Percentiles rank a stretch among this genome's conserved stretches.
Evolutionary conservation across 2,797 vertebrate species (phyloP).

Genomic region (Acrossocheilus wenchowensis): DNA sequence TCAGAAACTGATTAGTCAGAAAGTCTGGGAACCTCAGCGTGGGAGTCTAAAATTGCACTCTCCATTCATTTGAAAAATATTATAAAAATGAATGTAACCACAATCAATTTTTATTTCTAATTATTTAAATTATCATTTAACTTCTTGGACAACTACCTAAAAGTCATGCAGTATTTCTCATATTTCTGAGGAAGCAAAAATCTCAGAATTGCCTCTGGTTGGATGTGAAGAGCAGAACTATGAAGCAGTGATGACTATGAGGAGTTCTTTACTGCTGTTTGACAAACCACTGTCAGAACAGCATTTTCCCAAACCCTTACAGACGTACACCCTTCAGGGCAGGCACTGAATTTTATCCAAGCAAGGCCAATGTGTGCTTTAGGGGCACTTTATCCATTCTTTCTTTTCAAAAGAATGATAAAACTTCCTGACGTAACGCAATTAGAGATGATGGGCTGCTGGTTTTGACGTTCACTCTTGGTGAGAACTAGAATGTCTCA

Average conservation of each 20-base stretch:
- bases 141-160: background rate
- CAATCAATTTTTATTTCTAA: background rate
- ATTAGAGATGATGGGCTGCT: constrained; percentile 56
- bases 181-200: background rate
- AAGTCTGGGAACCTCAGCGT: background rate
- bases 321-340: constrained; percentile 27
- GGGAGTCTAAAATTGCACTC: background rate
- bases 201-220: background rate
- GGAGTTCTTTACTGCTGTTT: background rate
- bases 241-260: background rate
- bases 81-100: background rate
- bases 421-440: constrained; percentile 51
- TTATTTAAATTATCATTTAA: background rate
- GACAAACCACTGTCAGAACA: constrained; percentile 40
- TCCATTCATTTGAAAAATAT: background rate
- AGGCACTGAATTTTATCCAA: constrained; percentile 42
- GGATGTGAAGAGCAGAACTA: background rate
- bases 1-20: background rate
- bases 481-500: constrained; percentile 43
- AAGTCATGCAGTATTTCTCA: background rate
- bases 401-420: constrained; percentile 54
- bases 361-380: constrained; percentile 39
- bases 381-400: constrained; percentile 42
- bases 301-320: constrained; percentile 19
- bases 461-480: constrained; percentile 44